Percentiles rank a stretch among this genome's conserved stretches.
phyloP scores from a whole-genome alignment of 2,888 invertebrate species.

The Melanchra persicariae region DNA sequence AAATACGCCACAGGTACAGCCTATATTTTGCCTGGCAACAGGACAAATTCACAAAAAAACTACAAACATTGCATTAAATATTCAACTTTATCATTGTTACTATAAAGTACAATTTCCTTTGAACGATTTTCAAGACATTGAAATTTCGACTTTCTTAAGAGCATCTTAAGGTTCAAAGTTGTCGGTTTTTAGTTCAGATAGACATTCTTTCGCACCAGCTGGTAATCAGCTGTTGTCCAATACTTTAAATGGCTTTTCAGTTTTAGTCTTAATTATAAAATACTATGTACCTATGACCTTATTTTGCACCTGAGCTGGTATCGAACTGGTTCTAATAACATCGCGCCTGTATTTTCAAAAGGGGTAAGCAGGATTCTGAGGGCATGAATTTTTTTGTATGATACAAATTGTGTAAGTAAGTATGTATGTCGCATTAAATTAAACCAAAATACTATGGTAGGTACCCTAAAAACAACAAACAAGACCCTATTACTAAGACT shows the following conservation, averaged over 20 bases:
- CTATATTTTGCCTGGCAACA: conserved; percentile 30
- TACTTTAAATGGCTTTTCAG: conserved; percentile 37
- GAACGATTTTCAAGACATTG: no score
- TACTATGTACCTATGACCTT: conserved; percentile 26
- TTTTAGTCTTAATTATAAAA: conserved; percentile 34
- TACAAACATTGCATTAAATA: background rate
- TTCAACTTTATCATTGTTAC: fast-evolving
- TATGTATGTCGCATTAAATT: no score
- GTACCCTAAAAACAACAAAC: no score
- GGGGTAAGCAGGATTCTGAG: background rate
- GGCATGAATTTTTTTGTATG: no score
- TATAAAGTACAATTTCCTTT: background rate
- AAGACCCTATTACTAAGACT: no score
- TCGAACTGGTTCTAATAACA: background rate
- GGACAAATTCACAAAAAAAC: background rate
- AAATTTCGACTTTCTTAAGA: fast-evolving
- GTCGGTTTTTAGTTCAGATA: background rate
- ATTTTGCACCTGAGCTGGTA: conserved; percentile 37
- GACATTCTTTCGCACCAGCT: conserved; percentile 48
- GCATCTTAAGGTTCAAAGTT: background rate
- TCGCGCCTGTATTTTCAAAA: background rate
- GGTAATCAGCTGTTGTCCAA: conserved; percentile 57
- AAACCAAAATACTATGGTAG: no score
- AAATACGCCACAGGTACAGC: background rate
- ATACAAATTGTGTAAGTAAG: no score